These are phyloP conservation scores for Trypoxylon attenuatum DNA, from an alignment of 2,888 invertebrate species.

Conservation along the genomic window DNA sequence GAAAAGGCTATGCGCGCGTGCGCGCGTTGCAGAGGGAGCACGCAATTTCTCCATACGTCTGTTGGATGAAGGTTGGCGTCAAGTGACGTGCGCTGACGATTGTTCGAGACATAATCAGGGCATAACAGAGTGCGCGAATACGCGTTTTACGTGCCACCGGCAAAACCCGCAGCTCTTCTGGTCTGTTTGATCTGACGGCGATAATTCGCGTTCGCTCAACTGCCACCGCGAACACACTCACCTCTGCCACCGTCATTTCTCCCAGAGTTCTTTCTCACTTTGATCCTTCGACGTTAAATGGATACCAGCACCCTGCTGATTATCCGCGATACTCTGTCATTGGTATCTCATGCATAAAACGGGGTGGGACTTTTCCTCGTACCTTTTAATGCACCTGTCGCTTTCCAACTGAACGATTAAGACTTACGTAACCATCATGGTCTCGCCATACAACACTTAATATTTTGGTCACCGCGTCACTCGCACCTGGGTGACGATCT, in stretches of 20 bases:
- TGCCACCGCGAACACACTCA: too few relatives aligned
- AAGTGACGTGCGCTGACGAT: slow-evolving; percentile 18
- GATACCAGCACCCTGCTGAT: not conserved
- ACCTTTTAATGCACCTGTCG: too few relatives aligned
- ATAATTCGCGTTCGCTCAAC: not conserved
- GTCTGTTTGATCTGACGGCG: slow-evolving; percentile 6
- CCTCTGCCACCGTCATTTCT: slow-evolving; percentile 1
- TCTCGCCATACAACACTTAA: too few relatives aligned
- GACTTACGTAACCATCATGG: too few relatives aligned
- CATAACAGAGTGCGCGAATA: slow-evolving; percentile 9
- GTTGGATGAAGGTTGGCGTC: slow-evolving; percentile 4
- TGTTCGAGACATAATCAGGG: slow-evolving; percentile 13
- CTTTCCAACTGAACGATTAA: too few relatives aligned
- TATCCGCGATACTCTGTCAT: not conserved
- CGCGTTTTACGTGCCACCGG: slow-evolving; percentile 11
- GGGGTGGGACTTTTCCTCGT: too few relatives aligned
- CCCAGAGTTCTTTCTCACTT: not conserved
- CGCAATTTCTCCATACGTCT: slow-evolving; percentile 4
- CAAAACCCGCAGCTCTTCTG: slow-evolving; percentile 7
- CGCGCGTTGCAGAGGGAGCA: too few relatives aligned
- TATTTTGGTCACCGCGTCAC: too few relatives aligned
- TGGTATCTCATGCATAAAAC: too few relatives aligned
- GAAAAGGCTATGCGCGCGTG: too few relatives aligned
- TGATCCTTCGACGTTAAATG: not conserved
- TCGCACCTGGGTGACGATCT: too few relatives aligned